Conservation (phyloP, 2,888 invertebrate species). For the Sphaerophoria rueppellii region DNA sequence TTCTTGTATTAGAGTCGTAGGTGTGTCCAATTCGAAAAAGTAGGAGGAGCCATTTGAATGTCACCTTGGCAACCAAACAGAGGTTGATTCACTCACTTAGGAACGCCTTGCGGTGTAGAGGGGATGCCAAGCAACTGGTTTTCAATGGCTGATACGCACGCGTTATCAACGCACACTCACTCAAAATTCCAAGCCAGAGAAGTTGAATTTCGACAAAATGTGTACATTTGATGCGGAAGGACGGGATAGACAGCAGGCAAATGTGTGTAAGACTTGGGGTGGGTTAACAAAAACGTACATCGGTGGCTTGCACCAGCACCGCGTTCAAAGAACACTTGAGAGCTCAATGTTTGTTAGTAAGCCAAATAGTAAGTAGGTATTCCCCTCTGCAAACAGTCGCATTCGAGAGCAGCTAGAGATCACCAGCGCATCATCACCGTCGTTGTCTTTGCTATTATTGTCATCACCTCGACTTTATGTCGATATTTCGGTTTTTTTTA, state of each 20-base stretch:
- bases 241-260: conserved; percentile 39
- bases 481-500: conserved; percentile 70
- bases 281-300: conserved; percentile 56
- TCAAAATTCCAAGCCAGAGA: conserved; percentile 2
- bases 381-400: conserved; percentile 83
- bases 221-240: conserved; percentile 45
- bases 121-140: conserved; percentile 65
- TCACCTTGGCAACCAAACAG: conserved; percentile 68
- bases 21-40: conserved; percentile 14
- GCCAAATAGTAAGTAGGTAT: conserved; percentile 83
- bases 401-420: conserved; percentile 82
- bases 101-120: conserved; percentile 40
- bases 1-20: conserved; percentile 22
- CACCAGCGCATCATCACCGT: conserved; percentile 80
- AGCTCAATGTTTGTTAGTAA: conserved; percentile 83
- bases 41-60: conserved; percentile 40
- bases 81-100: conserved; percentile 12
- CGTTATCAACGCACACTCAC: conserved; percentile 53
- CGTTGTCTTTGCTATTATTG: conserved; percentile 74
- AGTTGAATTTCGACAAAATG: conserved; percentile 23
- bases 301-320: conserved; percentile 64
- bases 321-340: conserved; percentile 79
- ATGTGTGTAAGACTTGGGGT: conserved; percentile 63
- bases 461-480: conserved; percentile 73
- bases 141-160: conserved; percentile 46